These are phyloP conservation scores for Aspidapion aeneum DNA, from an alignment of 2,888 invertebrate genomes.

Conservation along the genomic window DNA sequence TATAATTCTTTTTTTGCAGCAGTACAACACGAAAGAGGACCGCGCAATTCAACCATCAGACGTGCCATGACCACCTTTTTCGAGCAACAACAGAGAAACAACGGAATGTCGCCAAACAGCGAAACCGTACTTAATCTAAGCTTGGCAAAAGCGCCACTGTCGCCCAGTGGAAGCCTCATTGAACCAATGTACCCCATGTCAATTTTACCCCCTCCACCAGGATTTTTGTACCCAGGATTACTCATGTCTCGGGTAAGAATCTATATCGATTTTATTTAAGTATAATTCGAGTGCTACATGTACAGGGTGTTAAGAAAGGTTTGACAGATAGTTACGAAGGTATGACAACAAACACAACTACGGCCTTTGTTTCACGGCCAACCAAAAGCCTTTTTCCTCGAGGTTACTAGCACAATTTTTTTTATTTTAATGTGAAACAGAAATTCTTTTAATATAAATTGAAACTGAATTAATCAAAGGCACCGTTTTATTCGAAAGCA, in stretches of 20 bases:
- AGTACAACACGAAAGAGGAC: constrained; percentile 97
- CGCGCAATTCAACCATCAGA: constrained; percentile 89
- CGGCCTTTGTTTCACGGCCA: too few species aligned
- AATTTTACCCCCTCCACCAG: constrained; percentile 25
- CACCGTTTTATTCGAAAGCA: too few species aligned
- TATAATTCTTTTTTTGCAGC: constrained; percentile 70
- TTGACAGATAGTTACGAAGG: too few species aligned
- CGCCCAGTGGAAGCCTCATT: constrained; percentile 10
- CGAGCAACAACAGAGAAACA: constrained; percentile 50
- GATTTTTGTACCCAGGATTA: constrained; percentile 24
- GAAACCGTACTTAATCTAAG: constrained; percentile 52
- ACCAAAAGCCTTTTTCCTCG: too few species aligned
- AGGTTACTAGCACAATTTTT: too few species aligned
- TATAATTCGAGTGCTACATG: neutral
- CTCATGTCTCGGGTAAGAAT: constrained; percentile 33
- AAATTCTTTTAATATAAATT: too few species aligned
- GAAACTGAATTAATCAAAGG: too few species aligned
- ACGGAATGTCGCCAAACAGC: constrained; percentile 35
- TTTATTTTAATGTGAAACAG: too few species aligned
- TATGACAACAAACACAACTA: too few species aligned
- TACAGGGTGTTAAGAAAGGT: too few species aligned
- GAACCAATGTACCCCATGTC: constrained; percentile 31
- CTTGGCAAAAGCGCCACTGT: constrained; percentile 43
- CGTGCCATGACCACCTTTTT: constrained; percentile 86
- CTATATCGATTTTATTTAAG: neutral